Evolutionary conservation across 2,888 invertebrate species (phyloP), one percentile per base, ranked within the genome.

Genomic region (Scaeva pyrastri): DNA sequence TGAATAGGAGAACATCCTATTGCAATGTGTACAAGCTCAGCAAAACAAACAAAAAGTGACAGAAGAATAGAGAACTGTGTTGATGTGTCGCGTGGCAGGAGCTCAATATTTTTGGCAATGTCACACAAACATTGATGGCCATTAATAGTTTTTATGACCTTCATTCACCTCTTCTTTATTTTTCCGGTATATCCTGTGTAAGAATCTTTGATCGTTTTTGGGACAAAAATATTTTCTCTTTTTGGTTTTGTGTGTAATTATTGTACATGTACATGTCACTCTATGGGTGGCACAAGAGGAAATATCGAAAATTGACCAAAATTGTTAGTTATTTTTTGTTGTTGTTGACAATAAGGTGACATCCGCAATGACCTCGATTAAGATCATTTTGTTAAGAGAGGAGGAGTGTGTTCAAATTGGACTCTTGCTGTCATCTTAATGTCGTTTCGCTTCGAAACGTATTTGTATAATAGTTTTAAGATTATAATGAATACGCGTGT

Each of bases 51-150:
- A 74, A 62, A 31, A 19, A 19, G 31, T 41, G 41, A 41, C 16
- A 7, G 11, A 36, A 16, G 36, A 12, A 48, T 19, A 52, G 14
- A 52, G 23, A 23, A 36, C 70, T 70, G 48, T 70, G 48, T 60
- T 72, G 74, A 75, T 81, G 74, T 81, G 80, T 81, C 80, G 75
- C 75, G 80, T 81, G 80, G 80, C 80, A 81, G 74, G 80, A 81
- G 80, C 80, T 70, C 80, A 52, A 52, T 71, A 36, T 52, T 70
- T 36, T 70, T 36, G 36, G 41, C 39, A 50, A 60, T 52, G 70
- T 41, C 52, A 70, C 56, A 58, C 58, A 56, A 36, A 48, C 19
- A 31, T 31, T 62, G 64, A 64, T 72, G 62, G 36, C 68, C 85
- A 66, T 66, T 66, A 66, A 66, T 66, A 66, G 66, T 19, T 66